These are phyloP conservation scores for Valencia hispanica DNA, from an alignment of 2,797 vertebrate species.

Conservation along the genomic window DNA sequence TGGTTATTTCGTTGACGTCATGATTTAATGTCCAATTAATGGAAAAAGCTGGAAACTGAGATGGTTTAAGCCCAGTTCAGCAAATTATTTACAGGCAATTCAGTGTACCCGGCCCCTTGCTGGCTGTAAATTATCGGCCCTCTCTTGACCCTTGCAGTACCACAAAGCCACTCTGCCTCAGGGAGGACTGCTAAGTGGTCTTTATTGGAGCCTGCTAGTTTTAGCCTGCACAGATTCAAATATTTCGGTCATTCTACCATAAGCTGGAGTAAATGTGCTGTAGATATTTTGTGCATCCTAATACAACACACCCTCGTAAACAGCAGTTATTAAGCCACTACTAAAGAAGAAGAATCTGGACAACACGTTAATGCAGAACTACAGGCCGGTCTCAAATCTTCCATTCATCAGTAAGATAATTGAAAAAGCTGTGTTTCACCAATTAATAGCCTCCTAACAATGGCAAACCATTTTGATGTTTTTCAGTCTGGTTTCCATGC, in stretches of 20 bases:
- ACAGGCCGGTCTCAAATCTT: too few relatives aligned
- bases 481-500: too few relatives aligned
- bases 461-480: too few relatives aligned
- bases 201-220: slow-evolving; percentile 46
- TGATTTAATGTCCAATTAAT: slow-evolving; percentile 76
- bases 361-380: too few relatives aligned
- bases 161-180: slow-evolving; percentile 54
- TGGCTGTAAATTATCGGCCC: slow-evolving; percentile 64
- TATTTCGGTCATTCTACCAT: slow-evolving; percentile 25
- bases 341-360: too few relatives aligned
- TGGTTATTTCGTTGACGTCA: slow-evolving; percentile 76
- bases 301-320: too few relatives aligned
- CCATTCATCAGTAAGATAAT: too few relatives aligned
- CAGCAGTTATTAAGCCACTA: too few relatives aligned
- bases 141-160: slow-evolving; percentile 54
- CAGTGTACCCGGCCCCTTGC: slow-evolving; percentile 54
- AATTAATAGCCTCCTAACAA: too few relatives aligned
- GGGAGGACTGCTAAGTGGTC: slow-evolving; percentile 40
- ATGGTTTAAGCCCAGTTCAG: slow-evolving; percentile 59
- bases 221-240: slow-evolving; percentile 21
- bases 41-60: slow-evolving; percentile 49
- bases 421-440: too few relatives aligned
- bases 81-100: slow-evolving; percentile 68
- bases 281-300: background rate
- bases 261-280: background rate